Percentiles rank a stretch among this genome's conserved stretches.
phyloP scores from a whole-genome alignment of 2,797 vertebrate species.

The Gallinago nigripennis region DNA sequence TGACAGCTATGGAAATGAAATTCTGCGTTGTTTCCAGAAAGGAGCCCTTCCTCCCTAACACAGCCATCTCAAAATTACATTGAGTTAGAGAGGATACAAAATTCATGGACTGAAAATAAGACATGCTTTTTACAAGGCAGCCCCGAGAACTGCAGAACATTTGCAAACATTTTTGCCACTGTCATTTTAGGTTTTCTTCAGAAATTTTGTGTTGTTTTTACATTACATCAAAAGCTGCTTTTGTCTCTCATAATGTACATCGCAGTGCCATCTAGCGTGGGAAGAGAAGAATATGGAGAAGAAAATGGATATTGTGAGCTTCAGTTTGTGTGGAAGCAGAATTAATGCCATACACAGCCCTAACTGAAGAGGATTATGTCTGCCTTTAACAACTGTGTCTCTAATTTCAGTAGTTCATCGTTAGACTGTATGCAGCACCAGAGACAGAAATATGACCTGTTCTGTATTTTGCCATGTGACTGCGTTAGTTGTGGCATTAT shows the following conservation, averaged over 20 bases:
- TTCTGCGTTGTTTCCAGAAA: background rate
- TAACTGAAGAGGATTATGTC: background rate
- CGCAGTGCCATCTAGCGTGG: slow-evolving; percentile 68
- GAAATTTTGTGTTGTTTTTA: background rate
- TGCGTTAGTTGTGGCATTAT: background rate
- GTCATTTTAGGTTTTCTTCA: background rate
- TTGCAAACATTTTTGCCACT: background rate
- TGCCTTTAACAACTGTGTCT: background rate
- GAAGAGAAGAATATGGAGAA: background rate
- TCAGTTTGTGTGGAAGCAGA: background rate
- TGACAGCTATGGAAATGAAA: slow-evolving; percentile 42
- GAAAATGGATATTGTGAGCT: background rate
- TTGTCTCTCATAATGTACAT: background rate
- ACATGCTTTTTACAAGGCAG: background rate
- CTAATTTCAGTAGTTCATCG: background rate
- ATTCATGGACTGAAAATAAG: background rate
- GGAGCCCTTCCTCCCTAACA: background rate
- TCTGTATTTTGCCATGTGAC: background rate
- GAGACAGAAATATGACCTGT: background rate
- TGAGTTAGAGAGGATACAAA: background rate
- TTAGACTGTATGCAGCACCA: background rate
- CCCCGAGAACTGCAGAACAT: background rate
- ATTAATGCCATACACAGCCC: background rate
- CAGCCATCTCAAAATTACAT: background rate
- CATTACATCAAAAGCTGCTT: background rate